Percentiles rank a stretch among this genome's conserved stretches.
These are phyloP conservation scores for Strigops habroptila DNA, from an alignment of 2,113 vertebrate species.

Conservation along the genomic window DNA sequence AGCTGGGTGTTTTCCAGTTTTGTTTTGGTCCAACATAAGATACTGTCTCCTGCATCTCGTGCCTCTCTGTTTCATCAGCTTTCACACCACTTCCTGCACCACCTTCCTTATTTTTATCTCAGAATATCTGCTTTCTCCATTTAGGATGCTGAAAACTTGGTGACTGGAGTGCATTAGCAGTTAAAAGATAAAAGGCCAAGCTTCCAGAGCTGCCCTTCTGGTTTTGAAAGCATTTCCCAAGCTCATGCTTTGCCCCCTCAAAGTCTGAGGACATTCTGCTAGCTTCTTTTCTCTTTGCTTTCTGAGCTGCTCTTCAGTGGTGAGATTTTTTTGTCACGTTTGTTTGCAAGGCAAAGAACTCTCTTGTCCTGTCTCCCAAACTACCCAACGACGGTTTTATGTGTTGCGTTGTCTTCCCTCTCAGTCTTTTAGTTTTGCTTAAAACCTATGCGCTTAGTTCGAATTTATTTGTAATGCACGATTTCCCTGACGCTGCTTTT, in stretches of 20 bases:
- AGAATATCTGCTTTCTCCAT: background rate
- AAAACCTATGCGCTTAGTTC: background rate
- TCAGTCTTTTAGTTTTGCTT: background rate
- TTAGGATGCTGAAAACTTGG: background rate
- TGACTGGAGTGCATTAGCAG: background rate
- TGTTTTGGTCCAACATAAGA: background rate
- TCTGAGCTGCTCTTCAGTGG: background rate
- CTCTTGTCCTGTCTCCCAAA: background rate
- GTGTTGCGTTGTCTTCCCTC: background rate
- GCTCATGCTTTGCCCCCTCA: background rate
- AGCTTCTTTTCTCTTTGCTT: background rate
- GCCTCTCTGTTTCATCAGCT: background rate
- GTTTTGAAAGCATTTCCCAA: background rate
- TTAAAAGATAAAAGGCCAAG: background rate
- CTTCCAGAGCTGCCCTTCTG: background rate
- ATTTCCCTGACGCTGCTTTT: rapidly evolving
- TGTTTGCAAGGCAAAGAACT: background rate
- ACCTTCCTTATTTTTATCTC: background rate
- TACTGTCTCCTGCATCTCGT: background rate
- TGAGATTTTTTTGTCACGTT: background rate
- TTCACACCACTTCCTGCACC: background rate
- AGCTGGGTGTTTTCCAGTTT: background rate
- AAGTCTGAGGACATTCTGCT: background rate
- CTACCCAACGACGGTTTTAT: rapidly evolving
- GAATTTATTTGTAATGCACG: background rate